Base-by-base conservation (phyloP, 1,140 invertebrate genomes). In the Bilobella aurantiaca region DNA sequence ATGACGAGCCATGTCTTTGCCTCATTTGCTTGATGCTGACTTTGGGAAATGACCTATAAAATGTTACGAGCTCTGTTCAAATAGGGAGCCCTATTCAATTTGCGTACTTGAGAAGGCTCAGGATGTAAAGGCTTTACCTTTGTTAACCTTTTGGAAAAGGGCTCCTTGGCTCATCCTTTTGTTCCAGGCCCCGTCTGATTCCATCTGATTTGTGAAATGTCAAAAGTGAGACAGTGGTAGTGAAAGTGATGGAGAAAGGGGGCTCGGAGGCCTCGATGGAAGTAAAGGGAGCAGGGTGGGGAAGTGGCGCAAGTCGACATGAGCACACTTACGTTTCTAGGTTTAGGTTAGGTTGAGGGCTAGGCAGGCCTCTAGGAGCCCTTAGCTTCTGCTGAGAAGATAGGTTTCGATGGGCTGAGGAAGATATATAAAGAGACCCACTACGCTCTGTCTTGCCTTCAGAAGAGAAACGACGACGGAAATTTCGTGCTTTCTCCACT, bases 201-300 rank as follows among this genome's bases (percentile, higher is more conserved):
- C 21, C n/a, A 23, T 63, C 14, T 18, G 42, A 46, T 34, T 34
- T 21, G 18, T 25, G 32, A 67, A 67, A 67, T 67, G 65, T 63
- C 65, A 67, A 59, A 67, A 67, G 65, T 67, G 60, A 67, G 61
- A 34, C 21, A 25, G 37, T n/a, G n/a, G n/a, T n/a, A n/a, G n/a
- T n/a, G n/a, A n/a, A n/a, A n/a, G n/a, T n/a, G n/a, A n/a, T n/a
- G n/a, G n/a, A n/a, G n/a, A n/a, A n/a, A n/a, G n/a, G n/a, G n/a
- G n/a, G n/a, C n/a, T n/a, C n/a, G n/a, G n/a, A n/a, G n/a, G n/a
- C n/a, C n/a, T n/a, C n/a, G n/a, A n/a, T n/a, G n/a, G n/a, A n/a
- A n/a, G 62, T 34, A n/a, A 14, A 16, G 29, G 14, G 49, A 25
- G 46, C 8, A 47, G 53, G 25, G 61, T 47, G 37, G 28, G 61